Percentiles rank a stretch among this genome's conserved stretches.
Conservation (phyloP, 2,888 invertebrate species). For the Aspidapion aeneum region DNA sequence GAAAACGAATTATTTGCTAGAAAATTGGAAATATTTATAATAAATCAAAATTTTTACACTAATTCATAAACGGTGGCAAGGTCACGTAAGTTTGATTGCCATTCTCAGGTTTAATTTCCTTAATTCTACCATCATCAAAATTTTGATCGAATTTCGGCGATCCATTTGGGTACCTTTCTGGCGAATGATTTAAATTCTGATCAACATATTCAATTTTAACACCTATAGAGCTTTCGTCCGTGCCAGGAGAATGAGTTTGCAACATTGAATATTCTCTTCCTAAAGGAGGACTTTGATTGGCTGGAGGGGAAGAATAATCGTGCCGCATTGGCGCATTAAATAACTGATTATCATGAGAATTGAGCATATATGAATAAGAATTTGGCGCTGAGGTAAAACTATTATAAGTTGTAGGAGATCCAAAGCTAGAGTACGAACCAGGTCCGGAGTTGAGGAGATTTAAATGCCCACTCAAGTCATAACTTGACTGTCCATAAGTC, state of each 20-base stretch:
- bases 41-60: constrained; percentile 31
- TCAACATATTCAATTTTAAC: constrained; percentile 48
- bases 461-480: constrained; percentile 72
- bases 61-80: constrained; percentile 76
- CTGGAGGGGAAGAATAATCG: constrained; percentile 53
- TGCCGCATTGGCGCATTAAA: constrained; percentile 57
- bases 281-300: constrained; percentile 62
- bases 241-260: constrained; percentile 58
- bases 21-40: too few relatives aligned
- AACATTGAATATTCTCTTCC: constrained; percentile 64
- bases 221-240: constrained; percentile 46
- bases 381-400: constrained; percentile 60
- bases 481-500: constrained; percentile 71
- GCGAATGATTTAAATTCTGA: constrained; percentile 47
- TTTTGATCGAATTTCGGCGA: constrained; percentile 57
- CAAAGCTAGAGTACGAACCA: constrained; percentile 63
- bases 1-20: too few relatives aligned
- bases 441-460: constrained; percentile 61
- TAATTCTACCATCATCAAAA: constrained; percentile 45
- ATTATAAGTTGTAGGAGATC: constrained; percentile 58
- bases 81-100: constrained; percentile 62
- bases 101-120: constrained; percentile 45
- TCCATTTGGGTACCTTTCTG: constrained; percentile 59
- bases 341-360: constrained; percentile 68
- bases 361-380: constrained; percentile 60